A percentile compares a stretch with the other conserved stretches of the same genome.
phyloP scores from a whole-genome alignment of 2,797 vertebrate species.

The Leptatherina wallacei region DNA sequence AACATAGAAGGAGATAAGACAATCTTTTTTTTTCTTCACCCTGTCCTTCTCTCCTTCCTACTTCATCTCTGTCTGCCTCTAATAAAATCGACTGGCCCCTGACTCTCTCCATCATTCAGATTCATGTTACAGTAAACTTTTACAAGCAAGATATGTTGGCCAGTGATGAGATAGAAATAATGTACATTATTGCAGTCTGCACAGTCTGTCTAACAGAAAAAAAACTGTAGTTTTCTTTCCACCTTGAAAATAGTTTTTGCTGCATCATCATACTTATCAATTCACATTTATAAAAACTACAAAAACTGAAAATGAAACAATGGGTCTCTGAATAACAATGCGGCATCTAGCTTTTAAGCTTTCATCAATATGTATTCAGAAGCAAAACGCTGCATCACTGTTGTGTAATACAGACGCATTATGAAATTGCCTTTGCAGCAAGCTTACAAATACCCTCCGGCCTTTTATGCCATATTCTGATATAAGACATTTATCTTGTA shows the following conservation, averaged over 20 bases:
- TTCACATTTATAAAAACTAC: conserved; percentile 36
- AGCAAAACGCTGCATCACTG: conserved; percentile 25
- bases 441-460: conserved; percentile 29
- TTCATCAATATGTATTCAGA: conserved; percentile 45
- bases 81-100: conserved; percentile 33
- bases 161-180: conserved; percentile 45
- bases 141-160: conserved; percentile 41
- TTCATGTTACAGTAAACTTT: conserved; percentile 48
- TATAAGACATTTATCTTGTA: conserved; percentile 34
- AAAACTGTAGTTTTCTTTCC: conserved; percentile 44
- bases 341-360: conserved; percentile 10
- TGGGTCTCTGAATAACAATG: conserved; percentile 33
- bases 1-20: conserved; percentile 45
- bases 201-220: conserved; percentile 20
- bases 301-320: conserved; percentile 17
- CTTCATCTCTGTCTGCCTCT: not conserved
- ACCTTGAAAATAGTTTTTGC: conserved; percentile 53
- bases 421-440: conserved; percentile 25
- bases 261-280: conserved; percentile 48
- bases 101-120: conserved; percentile 46
- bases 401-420: conserved; percentile 36
- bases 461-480: conserved; percentile 18
- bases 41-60: not conserved
- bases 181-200: conserved; percentile 43
- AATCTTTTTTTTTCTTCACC: conserved; percentile 13